Evolutionary conservation across 2,113 vertebrate genomes (phyloP).

Genomic region (Telmatochromis brachygnathus): DNA sequence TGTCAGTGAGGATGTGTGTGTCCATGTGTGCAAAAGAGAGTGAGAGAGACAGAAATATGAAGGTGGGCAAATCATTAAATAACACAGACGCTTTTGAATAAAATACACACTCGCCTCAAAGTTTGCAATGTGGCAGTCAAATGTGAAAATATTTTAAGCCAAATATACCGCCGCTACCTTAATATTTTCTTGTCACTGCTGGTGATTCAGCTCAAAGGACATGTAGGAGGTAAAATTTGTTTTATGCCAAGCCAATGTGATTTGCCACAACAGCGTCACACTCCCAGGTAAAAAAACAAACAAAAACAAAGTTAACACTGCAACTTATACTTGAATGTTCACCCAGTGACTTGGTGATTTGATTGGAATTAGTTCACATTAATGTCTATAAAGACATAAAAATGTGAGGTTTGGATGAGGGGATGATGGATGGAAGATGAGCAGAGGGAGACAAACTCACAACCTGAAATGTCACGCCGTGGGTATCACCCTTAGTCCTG

Average conservation of each 20-base stretch:
- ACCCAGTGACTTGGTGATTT: slow-evolving; percentile 79
- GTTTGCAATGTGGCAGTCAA: neutral
- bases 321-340: slow-evolving; percentile 90
- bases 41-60: slow-evolving; percentile 52
- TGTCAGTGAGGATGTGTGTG: neutral
- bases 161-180: neutral
- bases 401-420: slow-evolving; percentile 60
- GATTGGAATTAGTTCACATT: slow-evolving; percentile 83
- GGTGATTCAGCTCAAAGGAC: neutral
- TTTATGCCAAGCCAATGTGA: neutral
- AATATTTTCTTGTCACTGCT: neutral
- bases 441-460: slow-evolving; percentile 85
- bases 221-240: neutral
- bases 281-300: neutral
- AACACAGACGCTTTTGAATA: neutral
- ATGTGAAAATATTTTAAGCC: neutral
- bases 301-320: neutral
- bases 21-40: neutral
- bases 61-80: neutral
- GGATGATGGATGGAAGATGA: slow-evolving; percentile 35
- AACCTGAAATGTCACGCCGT: slow-evolving; percentile 99
- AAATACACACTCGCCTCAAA: neutral
- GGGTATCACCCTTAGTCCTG: slow-evolving; percentile 97
- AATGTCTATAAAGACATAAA: slow-evolving; percentile 72
- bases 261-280: neutral